phyloP scores from a whole-genome alignment of 2,888 invertebrate species.

The Diarsia brunnea region DNA sequence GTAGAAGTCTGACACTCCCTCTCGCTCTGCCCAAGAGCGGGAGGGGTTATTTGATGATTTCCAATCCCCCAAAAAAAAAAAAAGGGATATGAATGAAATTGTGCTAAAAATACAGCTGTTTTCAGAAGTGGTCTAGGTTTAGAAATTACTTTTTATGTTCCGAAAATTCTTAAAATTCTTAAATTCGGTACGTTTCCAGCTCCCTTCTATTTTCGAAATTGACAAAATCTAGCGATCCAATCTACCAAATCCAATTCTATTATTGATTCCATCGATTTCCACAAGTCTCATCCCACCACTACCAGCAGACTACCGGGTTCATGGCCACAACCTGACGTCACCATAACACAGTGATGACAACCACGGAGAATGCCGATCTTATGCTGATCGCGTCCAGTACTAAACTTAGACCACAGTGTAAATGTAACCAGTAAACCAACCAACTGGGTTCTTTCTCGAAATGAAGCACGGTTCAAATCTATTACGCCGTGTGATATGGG shows the following conservation, averaged over 20 bases:
- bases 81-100: no score
- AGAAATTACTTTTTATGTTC: background rate
- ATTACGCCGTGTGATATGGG: no score
- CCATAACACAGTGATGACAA: conserved; percentile 53
- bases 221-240: no score
- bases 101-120: background rate
- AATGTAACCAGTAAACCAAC: background rate
- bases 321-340: conserved; percentile 57
- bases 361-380: conserved; percentile 55
- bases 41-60: no score
- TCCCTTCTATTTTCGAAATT: background rate
- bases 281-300: conserved; percentile 16
- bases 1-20: no score
- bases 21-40: no score
- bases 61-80: no score
- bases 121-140: background rate
- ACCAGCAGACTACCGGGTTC: conserved; percentile 40
- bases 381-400: conserved; percentile 61
- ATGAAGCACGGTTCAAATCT: no score
- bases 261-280: background rate
- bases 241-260: background rate
- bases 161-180: background rate
- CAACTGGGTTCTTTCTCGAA: background rate
- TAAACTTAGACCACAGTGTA: conserved; percentile 31
- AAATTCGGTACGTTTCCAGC: background rate